These are phyloP conservation scores for Scolanthus callimorphus DNA, from an alignment of 92 coral and sea anemone genomes.

Conservation along the genomic window DNA sequence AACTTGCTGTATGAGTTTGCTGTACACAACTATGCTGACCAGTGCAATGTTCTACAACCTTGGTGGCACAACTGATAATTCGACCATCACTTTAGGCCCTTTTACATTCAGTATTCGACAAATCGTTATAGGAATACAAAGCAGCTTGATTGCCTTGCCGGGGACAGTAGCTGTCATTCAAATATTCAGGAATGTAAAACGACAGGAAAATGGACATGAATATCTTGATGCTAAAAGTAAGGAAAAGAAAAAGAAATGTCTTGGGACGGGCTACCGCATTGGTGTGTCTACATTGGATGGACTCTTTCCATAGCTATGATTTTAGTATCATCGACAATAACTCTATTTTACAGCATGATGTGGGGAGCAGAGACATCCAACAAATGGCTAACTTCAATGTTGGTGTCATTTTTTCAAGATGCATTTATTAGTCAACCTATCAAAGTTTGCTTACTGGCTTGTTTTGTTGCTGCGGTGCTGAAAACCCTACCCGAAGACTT, in stretches of 20 bases:
- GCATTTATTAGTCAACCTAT: slow-evolving; percentile 52
- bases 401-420: slow-evolving; percentile 68
- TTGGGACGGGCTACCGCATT: slow-evolving; percentile 51
- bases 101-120: slow-evolving; percentile 50
- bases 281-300: slow-evolving; percentile 58
- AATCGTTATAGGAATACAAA: slow-evolving; percentile 66
- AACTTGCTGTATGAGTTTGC: slow-evolving; percentile 72
- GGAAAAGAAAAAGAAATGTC: neutral
- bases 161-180: slow-evolving; percentile 43
- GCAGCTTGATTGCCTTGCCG: slow-evolving; percentile 66
- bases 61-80: slow-evolving; percentile 46
- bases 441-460: slow-evolving; percentile 40
- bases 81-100: slow-evolving; percentile 65
- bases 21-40: slow-evolving; percentile 75
- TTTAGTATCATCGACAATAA: slow-evolving; percentile 36
- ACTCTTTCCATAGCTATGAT: slow-evolving; percentile 37
- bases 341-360: slow-evolving; percentile 68
- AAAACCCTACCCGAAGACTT: slow-evolving; percentile 42
- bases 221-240: neutral
- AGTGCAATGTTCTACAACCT: slow-evolving; percentile 85
- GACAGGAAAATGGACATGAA: slow-evolving; percentile 3
- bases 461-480: slow-evolving; percentile 27
- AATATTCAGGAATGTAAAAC: slow-evolving; percentile 52
- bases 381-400: slow-evolving; percentile 63
- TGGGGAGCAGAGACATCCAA: slow-evolving; percentile 67